Percentiles rank a stretch among this genome's conserved stretches.
phyloP scores from a whole-genome alignment of 2,888 invertebrate genomes.

The Clivina fossor region DNA sequence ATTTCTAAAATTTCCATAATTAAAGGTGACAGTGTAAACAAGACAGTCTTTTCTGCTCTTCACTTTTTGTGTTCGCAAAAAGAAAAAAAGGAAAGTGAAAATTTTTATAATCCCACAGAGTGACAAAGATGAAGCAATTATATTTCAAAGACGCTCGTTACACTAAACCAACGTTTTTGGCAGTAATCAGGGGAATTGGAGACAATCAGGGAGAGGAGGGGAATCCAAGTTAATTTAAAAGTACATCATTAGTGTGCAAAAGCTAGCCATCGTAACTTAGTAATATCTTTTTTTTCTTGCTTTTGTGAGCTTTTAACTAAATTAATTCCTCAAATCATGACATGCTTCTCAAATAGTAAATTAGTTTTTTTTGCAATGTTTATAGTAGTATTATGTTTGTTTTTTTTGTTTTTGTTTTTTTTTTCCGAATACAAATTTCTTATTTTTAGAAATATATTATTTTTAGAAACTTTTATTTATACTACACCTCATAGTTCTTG shows the following conservation, averaged over 20 bases:
- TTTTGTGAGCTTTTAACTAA: slow-evolving; percentile 20
- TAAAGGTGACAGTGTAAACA: slow-evolving; percentile 25
- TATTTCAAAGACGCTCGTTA: slow-evolving; percentile 12
- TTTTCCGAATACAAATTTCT: too few species aligned
- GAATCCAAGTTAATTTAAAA: slow-evolving; percentile 23
- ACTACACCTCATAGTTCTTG: too few species aligned
- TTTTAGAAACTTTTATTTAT: too few species aligned
- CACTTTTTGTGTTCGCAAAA: slow-evolving; percentile 6
- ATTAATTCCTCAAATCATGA: slow-evolving; percentile 13
- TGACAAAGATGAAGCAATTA: background rate
- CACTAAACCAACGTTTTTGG: slow-evolving; percentile 14
- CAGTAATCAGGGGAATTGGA: background rate
- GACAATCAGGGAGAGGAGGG: background rate
- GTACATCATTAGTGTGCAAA: slow-evolving; percentile 29
- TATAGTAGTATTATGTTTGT: too few species aligned
- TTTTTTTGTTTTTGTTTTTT: too few species aligned
- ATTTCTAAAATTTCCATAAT: slow-evolving; percentile 20
- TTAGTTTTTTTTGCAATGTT: too few species aligned
- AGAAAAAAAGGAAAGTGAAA: slow-evolving; percentile 15
- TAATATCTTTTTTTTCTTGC: background rate
- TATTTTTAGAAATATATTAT: too few species aligned
- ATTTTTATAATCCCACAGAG: background rate
- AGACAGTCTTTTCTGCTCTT: too few species aligned
- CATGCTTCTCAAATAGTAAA: too few species aligned
- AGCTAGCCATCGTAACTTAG: background rate